Conservation (phyloP, 2,797 vertebrate genomes). For the Melanotaenia parkinsoni region DNA sequence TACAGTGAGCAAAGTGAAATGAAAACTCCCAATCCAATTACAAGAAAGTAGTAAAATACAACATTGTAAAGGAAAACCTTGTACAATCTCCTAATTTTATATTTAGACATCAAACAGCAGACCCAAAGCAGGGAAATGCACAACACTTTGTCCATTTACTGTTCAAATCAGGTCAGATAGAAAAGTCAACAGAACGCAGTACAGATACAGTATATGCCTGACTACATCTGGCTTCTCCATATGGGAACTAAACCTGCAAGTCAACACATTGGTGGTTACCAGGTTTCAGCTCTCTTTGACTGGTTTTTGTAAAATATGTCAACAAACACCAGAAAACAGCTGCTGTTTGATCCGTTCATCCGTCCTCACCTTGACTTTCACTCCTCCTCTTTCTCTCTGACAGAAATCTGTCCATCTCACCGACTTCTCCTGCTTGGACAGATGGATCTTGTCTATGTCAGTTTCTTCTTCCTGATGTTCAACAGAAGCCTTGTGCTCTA, state of each 20-base stretch:
- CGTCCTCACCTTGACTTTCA: constrained; percentile 55
- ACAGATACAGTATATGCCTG: constrained; percentile 22
- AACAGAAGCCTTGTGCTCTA: constrained; percentile 43
- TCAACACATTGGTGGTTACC: neutral
- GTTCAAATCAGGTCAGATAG: constrained; percentile 24
- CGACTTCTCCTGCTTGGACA: constrained; percentile 50
- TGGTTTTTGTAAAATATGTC: constrained; percentile 43
- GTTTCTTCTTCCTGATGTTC: constrained; percentile 70
- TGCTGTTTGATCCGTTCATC: constrained; percentile 72
- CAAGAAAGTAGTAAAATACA: constrained; percentile 51
- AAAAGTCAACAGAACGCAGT: constrained; percentile 20
- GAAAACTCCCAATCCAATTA: constrained; percentile 35
- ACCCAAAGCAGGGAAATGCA: constrained; percentile 58
- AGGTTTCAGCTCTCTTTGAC: constrained; percentile 14
- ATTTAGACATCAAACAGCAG: constrained; percentile 44
- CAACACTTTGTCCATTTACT: constrained; percentile 32
- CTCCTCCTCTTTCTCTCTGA: constrained; percentile 38
- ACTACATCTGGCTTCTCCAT: constrained; percentile 28
- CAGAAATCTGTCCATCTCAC: constrained; percentile 74
- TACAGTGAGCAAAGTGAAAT: constrained; percentile 45
- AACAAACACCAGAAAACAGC: constrained; percentile 83
- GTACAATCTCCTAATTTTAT: constrained; percentile 29
- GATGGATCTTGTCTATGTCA: constrained; percentile 49
- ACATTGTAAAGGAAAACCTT: constrained; percentile 28
- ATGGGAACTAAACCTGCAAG: constrained; percentile 17